Conservation (phyloP, 1,140 invertebrate genomes). For the Vanessa atalanta region DNA sequence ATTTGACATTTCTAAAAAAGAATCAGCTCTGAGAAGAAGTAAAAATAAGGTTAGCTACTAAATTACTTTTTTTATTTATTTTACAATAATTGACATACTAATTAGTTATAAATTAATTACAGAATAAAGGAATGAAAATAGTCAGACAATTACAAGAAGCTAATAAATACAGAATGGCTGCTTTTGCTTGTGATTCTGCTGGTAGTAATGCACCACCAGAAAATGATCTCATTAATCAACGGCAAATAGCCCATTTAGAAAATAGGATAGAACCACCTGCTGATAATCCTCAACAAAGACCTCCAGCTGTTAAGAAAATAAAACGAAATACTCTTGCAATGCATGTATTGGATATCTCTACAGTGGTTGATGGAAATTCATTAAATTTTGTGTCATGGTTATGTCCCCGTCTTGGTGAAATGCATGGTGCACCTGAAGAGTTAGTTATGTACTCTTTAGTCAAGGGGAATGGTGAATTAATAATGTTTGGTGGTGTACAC, state of each 20-base stretch:
- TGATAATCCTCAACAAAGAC: slow-evolving; percentile 56
- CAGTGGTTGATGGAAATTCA: slow-evolving; percentile 84
- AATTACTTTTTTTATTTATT: slow-evolving; percentile 24
- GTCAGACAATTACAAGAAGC: slow-evolving; percentile 79
- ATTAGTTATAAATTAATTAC: slow-evolving; percentile 44
- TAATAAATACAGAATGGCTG: slow-evolving; percentile 82
- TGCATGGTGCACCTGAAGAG: slow-evolving; percentile 89
- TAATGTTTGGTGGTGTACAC: slow-evolving; percentile 96
- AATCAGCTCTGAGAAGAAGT: slow-evolving; percentile 61
- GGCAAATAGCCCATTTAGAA: slow-evolving; percentile 74
- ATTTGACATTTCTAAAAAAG: slow-evolving; percentile 60
- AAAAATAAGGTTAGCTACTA: slow-evolving; percentile 61
- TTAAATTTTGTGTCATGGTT: slow-evolving; percentile 88
- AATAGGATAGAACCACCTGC: slow-evolving; percentile 63
- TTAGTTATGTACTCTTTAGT: slow-evolving; percentile 94
- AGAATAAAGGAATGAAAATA: slow-evolving; percentile 78
- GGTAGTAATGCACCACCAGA: slow-evolving; percentile 62
- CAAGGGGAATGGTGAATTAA: slow-evolving; percentile 93
- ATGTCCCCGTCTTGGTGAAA: slow-evolving; percentile 83
- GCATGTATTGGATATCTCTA: slow-evolving; percentile 93
- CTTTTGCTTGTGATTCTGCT: slow-evolving; percentile 81
- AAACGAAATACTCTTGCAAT: slow-evolving; percentile 86
- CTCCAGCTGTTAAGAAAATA: slow-evolving; percentile 74
- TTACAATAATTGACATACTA: slow-evolving; percentile 12
- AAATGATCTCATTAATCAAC: slow-evolving; percentile 75